Conservation (phyloP, 2,888 invertebrate species). For the Lasioglossum lativentre region DNA sequence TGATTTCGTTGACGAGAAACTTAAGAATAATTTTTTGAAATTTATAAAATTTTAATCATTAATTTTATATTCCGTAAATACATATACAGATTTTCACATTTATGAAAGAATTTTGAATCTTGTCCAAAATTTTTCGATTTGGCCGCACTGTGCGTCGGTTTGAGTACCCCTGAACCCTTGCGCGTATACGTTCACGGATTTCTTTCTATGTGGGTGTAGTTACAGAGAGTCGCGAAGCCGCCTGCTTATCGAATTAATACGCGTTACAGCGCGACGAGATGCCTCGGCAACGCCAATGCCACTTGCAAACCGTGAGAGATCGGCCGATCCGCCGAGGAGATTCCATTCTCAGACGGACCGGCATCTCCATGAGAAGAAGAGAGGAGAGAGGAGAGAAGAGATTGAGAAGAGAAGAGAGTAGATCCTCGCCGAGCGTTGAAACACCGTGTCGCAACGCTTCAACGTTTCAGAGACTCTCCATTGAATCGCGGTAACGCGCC, state of each 20-base stretch:
- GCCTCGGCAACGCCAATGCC: constrained; percentile 46
- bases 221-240: no score
- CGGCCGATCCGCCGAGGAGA: constrained; percentile 21
- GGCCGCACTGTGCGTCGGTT: no score
- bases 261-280: constrained; percentile 34
- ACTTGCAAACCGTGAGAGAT: constrained; percentile 48
- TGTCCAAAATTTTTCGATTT: no score
- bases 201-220: no score
- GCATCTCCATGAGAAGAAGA: constrained; percentile 32
- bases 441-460: constrained; percentile 45
- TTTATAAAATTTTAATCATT: no score
- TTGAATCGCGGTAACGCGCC: constrained; percentile 36
- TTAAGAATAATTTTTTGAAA: no score
- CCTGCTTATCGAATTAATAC: constrained; percentile 39
- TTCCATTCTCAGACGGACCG: constrained; percentile 52
- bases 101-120: no score
- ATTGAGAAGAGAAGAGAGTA: not conserved
- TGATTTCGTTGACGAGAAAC: no score
- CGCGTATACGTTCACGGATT: no score
- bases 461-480: constrained; percentile 16
- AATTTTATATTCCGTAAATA: no score
- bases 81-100: no score
- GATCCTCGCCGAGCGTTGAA: constrained; percentile 19
- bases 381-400: constrained; percentile 5
- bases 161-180: no score